Percentiles rank a stretch among this genome's conserved stretches.
These are phyloP conservation scores for Pseudocheirus occidentalis DNA, from an alignment of 2,797 vertebrate genomes.

Conservation along the genomic window DNA sequence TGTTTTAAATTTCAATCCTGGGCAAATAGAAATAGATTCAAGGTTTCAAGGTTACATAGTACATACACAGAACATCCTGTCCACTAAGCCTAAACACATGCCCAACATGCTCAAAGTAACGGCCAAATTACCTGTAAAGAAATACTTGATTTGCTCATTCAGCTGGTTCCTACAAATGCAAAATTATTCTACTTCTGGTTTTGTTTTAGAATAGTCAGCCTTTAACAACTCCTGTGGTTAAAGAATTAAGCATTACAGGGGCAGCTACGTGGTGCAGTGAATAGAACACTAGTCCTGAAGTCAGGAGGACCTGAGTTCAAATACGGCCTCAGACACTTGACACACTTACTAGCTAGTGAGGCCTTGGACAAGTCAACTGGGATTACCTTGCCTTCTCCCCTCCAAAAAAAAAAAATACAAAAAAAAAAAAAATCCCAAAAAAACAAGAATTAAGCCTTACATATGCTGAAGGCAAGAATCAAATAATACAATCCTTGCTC, in stretches of 20 bases:
- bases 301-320: too few relatives aligned
- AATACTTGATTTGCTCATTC: constrained; percentile 12
- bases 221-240: constrained; percentile 6
- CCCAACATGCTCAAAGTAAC: constrained; percentile 13
- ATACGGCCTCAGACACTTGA: too few relatives aligned
- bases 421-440: too few relatives aligned
- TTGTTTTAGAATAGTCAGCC: constrained; percentile 58
- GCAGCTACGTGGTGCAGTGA: too few relatives aligned
- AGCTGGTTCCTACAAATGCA: constrained; percentile 38
- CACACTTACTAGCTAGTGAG: too few relatives aligned
- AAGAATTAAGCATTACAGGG: not conserved
- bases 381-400: too few relatives aligned
- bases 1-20: not conserved
- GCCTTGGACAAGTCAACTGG: too few relatives aligned
- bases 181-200: constrained; percentile 57
- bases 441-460: not conserved
- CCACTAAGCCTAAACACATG: constrained; percentile 14
- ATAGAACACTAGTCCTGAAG: too few relatives aligned
- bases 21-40: constrained; percentile 17
- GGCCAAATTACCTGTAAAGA: constrained; percentile 58
- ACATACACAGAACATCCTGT: constrained; percentile 53
- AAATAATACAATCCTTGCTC: not conserved
- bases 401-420: too few relatives aligned
- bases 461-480: not conserved
- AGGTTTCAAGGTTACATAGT: constrained; percentile 31